These are phyloP conservation scores for Megaleporinus macrocephalus DNA, from an alignment of 2,113 vertebrate species.

Conservation along the genomic window DNA sequence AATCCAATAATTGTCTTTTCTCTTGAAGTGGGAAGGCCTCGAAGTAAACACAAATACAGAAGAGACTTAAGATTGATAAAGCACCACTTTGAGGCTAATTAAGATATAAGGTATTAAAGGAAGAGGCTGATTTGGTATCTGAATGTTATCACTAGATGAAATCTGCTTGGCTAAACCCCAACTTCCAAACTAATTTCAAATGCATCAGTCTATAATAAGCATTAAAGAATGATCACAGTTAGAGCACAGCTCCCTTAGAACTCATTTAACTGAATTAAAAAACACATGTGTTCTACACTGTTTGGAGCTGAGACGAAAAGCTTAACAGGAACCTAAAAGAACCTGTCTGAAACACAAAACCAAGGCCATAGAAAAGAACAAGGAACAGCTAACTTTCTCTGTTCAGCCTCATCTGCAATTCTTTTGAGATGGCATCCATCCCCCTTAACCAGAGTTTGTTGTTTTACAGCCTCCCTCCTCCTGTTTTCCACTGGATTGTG, in stretches of 20 bases:
- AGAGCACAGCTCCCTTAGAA: background rate
- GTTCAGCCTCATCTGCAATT: conserved; percentile 70
- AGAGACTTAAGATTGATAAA: conserved; percentile 14
- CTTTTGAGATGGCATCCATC: conserved; percentile 45
- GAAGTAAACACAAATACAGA: conserved; percentile 42
- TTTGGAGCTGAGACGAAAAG: background rate
- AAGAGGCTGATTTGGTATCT: background rate
- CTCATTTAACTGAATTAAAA: background rate
- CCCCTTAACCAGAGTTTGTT: conserved; percentile 59
- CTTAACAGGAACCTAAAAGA: background rate
- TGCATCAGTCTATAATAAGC: conserved; percentile 14
- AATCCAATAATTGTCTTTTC: conserved; percentile 61
- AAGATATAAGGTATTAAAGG: conserved; percentile 5
- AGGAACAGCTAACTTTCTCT: conserved; percentile 54
- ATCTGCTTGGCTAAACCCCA: conserved; percentile 1
- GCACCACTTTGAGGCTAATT: conserved; percentile 19
- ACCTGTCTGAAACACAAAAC: background rate
- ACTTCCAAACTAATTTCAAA: conserved; percentile 22
- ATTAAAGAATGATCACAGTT: conserved; percentile 18
- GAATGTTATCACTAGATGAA: background rate
- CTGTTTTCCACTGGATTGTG: conserved; percentile 60
- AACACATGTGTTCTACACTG: background rate
- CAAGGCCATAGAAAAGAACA: conserved; percentile 14
- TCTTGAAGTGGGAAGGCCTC: conserved; percentile 43
- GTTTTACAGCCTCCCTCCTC: conserved; percentile 68